A percentile compares a stretch with the other conserved stretches of the same genome.
These are phyloP conservation scores for Psettodes erumei DNA, from an alignment of 2,113 vertebrate genomes.

Conservation along the genomic window DNA sequence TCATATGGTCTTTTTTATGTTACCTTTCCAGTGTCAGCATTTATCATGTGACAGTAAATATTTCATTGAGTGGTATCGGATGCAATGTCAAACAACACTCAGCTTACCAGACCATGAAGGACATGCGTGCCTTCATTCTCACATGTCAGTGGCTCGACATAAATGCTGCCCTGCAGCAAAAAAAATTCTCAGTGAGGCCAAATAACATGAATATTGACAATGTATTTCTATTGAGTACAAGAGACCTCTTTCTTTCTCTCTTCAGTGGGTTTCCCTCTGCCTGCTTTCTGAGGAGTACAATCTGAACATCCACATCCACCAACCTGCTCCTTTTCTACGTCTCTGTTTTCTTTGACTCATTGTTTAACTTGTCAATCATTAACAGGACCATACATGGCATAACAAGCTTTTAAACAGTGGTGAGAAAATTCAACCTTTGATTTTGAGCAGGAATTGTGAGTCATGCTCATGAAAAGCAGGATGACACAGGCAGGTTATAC, in stretches of 20 bases:
- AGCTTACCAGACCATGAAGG: constrained; percentile 38
- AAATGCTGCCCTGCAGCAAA: constrained; percentile 84
- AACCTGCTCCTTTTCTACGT: not conserved
- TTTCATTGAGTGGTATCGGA: constrained; percentile 16
- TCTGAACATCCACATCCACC: not conserved
- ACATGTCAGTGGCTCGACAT: constrained; percentile 53
- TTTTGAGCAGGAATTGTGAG: not conserved
- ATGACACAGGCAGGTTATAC: not conserved
- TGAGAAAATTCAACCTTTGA: not conserved
- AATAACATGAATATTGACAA: constrained; percentile 9
- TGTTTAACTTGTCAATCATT: not conserved
- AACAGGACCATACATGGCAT: not conserved
- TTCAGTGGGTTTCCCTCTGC: not conserved
- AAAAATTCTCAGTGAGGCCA: not conserved
- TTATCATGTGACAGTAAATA: constrained; percentile 32
- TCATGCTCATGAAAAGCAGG: not conserved
- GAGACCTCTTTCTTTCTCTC: not conserved
- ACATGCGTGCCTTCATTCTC: constrained; percentile 21
- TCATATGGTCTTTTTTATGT: not conserved
- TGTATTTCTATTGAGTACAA: not conserved
- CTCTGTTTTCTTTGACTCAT: not conserved
- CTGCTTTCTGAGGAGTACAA: not conserved
- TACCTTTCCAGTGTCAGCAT: not conserved
- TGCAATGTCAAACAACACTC: not conserved
- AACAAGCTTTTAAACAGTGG: not conserved